Evolutionary conservation across 2,113 vertebrate species (phyloP), one percentile per base, ranked within the genome.

Genomic region (Ciconia maguari): DNA sequence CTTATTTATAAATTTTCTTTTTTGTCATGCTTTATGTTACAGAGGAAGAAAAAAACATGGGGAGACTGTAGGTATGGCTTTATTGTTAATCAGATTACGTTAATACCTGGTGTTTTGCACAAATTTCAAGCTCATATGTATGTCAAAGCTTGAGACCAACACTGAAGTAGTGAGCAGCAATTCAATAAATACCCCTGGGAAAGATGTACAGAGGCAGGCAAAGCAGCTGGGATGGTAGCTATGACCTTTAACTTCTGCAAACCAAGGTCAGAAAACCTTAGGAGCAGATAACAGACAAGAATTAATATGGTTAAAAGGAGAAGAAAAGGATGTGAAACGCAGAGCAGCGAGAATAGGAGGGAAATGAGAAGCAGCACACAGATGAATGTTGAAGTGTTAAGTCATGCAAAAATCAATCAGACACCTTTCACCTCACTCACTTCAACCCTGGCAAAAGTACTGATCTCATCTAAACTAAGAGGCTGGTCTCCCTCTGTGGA

Each of bases 371-470:
- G 74, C 89, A 90, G 66, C 17, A 1, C 62, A 54, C 32, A 51
- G 54, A 76, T 38, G 17, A 54, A 90, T 75, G 88, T 65, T 94
- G 79, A 96, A 96, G 83, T 18, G 36, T 79, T 44, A 72, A 87
- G 82, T 86, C 95, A 77, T 81, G 55, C 38, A 69, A 83, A 88
- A 96, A 94, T 94, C 91, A 94, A 86, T 91, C 65, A 15, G 41
- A 57, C 10, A 48, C 72, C 20, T 89, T 89, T 91, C 87, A 54
- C 49, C 80, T 75, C 52, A 4, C 81, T 77, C 29, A 2, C 17
- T 83, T 29, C 61, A 87, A 15, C 54, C n/a, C 20, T 70, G 78
- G 36, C 38, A 52, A 44, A 52, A 76, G 46, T 16, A 42, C 58
- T 7, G 26, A 24, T 85, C 83, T 77, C 16, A 0, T 34, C 83